Evolutionary conservation across 2,113 vertebrate species (phyloP), one percentile per base, ranked within the genome.

Genomic region (Thomomys bottae): DNA sequence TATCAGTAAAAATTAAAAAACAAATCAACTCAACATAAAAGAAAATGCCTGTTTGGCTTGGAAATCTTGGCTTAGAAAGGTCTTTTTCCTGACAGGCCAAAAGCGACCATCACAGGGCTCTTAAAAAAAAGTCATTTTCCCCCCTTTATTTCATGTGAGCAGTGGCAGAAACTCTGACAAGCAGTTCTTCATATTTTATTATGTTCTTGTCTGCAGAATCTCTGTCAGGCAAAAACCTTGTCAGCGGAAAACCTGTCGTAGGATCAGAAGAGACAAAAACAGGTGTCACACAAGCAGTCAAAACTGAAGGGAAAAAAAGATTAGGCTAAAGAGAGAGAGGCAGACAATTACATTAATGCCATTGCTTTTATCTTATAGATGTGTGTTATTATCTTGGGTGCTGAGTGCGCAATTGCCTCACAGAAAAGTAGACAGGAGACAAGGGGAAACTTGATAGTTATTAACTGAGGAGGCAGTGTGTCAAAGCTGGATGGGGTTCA

Each of bases 161-260:
- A 98, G 98, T 99, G 98, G 98, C 99, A 99, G 98, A 96, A 98
- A 98, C 98, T 98, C 98, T 99, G 99, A 99, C 99, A 99, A 99
- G 98, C 98, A 98, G 97, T 98, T 98, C 98, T 99, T 99, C 98
- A 99, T 99, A 98, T 99, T 99, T 99, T 99, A 99, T 99, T 99
- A 98, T 98, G 98, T 98, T 99, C 98, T 98, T 98, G 98, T 99
- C 99, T 99, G 98, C 98, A 98, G 98, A 97, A 97, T 98, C 96
- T 98, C 98, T 99, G 98, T 99, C 98, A 99, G 98, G 98, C 98
- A 98, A 99, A 98, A 98, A 98, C 97, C 98, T 98, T 98, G 98
- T 99, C 98, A 98, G 98, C 97, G 97, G 98, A 98, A 98, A 97
- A 97, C 97, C 98, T 98, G 98, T 98, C 98, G 97, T 98, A 98